These are phyloP conservation scores for Mycetomoellerius zeteki DNA, from an alignment of 1,140 invertebrate species.

Conservation along the genomic window DNA sequence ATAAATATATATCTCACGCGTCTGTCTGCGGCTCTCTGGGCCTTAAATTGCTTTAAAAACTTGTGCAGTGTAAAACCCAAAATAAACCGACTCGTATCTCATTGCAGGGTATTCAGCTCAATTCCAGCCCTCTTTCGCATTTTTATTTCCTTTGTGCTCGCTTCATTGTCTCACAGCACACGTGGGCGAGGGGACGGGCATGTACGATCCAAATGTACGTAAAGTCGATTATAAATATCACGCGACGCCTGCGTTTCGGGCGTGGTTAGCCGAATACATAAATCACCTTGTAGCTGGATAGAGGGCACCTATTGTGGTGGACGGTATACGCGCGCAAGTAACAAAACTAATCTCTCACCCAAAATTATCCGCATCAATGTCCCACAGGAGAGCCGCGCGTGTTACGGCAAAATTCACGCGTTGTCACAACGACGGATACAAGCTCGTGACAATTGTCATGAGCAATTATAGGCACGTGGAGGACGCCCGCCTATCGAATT, in stretches of 20 bases:
- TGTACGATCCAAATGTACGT: slow-evolving; percentile 55
- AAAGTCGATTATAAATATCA: slow-evolving; percentile 80
- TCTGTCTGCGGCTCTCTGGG: not conserved
- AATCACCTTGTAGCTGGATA: slow-evolving; percentile 73
- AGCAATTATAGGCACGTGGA: slow-evolving; percentile 72
- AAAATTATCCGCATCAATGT: slow-evolving; percentile 57
- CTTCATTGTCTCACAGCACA: slow-evolving; percentile 71
- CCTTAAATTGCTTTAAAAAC: slow-evolving; percentile 19
- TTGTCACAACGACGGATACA: slow-evolving; percentile 51
- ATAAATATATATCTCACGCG: not conserved
- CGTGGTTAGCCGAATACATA: slow-evolving; percentile 77
- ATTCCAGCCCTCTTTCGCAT: slow-evolving; percentile 64
- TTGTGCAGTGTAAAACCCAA: slow-evolving; percentile 12
- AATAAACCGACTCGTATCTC: slow-evolving; percentile 65
- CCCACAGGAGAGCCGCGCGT: slow-evolving; percentile 68
- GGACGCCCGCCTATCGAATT: slow-evolving; percentile 49
- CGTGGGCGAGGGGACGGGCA: not conserved
- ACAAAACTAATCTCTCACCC: slow-evolving; percentile 76
- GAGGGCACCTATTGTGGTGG: slow-evolving; percentile 34
- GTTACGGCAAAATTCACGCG: slow-evolving; percentile 64
- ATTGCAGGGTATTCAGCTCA: slow-evolving; percentile 69
- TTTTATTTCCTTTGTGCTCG: slow-evolving; percentile 73
- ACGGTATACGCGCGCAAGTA: slow-evolving; percentile 62
- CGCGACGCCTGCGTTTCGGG: slow-evolving; percentile 65
- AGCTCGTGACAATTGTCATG: slow-evolving; percentile 72